phyloP scores from a whole-genome alignment of 2,113 vertebrate genomes.

The Morphnarchus princeps region DNA sequence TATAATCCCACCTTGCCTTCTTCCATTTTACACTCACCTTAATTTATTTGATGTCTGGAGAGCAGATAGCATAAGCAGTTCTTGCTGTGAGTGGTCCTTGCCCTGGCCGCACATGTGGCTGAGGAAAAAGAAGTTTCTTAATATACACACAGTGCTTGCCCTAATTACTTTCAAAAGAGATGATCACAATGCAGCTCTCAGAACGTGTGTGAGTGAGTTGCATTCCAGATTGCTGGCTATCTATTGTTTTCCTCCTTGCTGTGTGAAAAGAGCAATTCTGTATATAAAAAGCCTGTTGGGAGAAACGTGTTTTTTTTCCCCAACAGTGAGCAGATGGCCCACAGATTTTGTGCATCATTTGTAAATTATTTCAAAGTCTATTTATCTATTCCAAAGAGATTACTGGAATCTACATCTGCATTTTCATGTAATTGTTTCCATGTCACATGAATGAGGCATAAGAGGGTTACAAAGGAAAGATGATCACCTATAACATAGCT shows the following conservation, averaged over 20 bases:
- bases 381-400: conserved; percentile 88
- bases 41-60: background rate
- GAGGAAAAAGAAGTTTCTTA: background rate
- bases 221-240: conserved; percentile 11
- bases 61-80: background rate
- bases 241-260: conserved; percentile 41
- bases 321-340: conserved; percentile 81
- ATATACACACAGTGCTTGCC: background rate
- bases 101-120: background rate
- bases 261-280: conserved; percentile 58
- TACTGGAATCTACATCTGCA: conserved; percentile 85
- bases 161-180: background rate
- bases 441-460: conserved; percentile 72
- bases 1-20: background rate
- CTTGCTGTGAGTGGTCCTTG: background rate
- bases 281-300: conserved; percentile 64
- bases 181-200: background rate
- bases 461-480: conserved; percentile 61
- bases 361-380: conserved; percentile 89
- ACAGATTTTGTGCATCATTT: conserved; percentile 88
- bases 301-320: conserved; percentile 63
- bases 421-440: conserved; percentile 89
- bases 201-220: background rate
- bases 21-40: background rate
- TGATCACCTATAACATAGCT: conserved; percentile 64